Conservation (phyloP, 1,140 invertebrate species). For the Brachionus rubens region DNA sequence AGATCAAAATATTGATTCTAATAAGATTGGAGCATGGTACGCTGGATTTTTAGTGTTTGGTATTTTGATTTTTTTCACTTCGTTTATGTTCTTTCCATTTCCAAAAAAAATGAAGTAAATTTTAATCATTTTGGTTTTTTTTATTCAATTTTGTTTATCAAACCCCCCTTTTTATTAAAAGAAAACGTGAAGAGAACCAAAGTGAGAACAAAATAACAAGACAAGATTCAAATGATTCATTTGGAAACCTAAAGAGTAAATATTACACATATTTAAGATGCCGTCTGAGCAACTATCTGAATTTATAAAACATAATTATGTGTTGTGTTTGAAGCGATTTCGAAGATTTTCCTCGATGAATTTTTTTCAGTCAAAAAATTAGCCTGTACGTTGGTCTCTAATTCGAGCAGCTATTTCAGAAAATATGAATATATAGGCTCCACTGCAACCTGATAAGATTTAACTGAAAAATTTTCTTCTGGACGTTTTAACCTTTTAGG, state of each 20-base stretch:
- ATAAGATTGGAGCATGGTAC: slow-evolving; percentile 65
- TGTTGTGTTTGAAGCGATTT: too few species aligned
- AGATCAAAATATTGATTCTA: slow-evolving; percentile 55
- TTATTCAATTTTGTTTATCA: slow-evolving; percentile 53
- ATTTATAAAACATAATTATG: too few species aligned
- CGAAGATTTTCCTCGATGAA: too few species aligned
- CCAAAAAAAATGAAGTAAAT: slow-evolving; percentile 66
- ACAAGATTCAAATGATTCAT: slow-evolving; percentile 4
- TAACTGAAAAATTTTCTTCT: too few species aligned
- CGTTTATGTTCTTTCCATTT: slow-evolving; percentile 64
- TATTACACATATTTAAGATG: too few species aligned
- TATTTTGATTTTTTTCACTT: slow-evolving; percentile 53
- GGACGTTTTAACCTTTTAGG: too few species aligned
- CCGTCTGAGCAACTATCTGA: too few species aligned
- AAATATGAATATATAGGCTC: too few species aligned
- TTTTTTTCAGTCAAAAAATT: too few species aligned
- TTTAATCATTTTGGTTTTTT: background rate
- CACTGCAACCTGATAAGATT: too few species aligned
- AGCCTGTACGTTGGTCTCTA: too few species aligned
- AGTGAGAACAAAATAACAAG: slow-evolving; percentile 40
- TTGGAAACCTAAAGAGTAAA: slow-evolving; percentile 18
- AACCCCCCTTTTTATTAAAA: background rate
- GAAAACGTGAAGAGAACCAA: slow-evolving; percentile 67
- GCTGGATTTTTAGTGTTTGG: slow-evolving; percentile 61
- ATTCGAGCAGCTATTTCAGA: too few species aligned